Evolutionary conservation across 2,113 vertebrate genomes (phyloP), one percentile per base, ranked within the genome.

Genomic region (Pionites leucogaster): DNA sequence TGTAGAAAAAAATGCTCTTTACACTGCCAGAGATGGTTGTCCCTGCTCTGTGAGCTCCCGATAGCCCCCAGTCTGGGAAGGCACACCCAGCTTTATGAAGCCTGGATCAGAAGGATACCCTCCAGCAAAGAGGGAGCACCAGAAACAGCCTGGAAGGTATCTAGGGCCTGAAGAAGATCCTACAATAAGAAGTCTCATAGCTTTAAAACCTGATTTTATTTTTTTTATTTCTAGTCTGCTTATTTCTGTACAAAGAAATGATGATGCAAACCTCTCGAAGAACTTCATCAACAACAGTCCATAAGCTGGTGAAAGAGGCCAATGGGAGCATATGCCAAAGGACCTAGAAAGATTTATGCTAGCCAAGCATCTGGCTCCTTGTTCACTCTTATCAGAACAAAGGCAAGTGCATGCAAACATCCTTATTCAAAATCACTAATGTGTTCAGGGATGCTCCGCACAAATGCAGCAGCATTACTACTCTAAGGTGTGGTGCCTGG

Each of bases 401-500:
- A 95, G 65, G 92, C 62, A 93, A 94, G 93, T 18, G 67, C 80
- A 46, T 67, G 35, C 92, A 92, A 96, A 88, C 59, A 82, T 22
- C 42, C 85, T 88, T 31, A 68, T 24, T 83, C 79, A 78, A 77
- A 63, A 92, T n/a, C 76, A 39, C 29, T 18, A 22, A 75, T 1
- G 57, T 33, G 62, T 4, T 75, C 65, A 50, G 46, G 1, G 18
- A 46, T 2, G 12, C 57, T 75, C 60, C 35, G 69, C 68, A 69
- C 62, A 72, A 33, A 19, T 1, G 11, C 82, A 82, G 91, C 55
- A 82, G 39, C 0, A 1, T 47, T 86, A 76, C 82, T n/a, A 6
- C 62, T 35, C n/a, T 6, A 52, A 93, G 92, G 74, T 62, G 79
- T 31, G 69, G 60, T 52, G 62, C 37, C 62, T 49, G 52, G 17